These are phyloP conservation scores for Hyla sarda DNA, from an alignment of 2,113 vertebrate genomes.

Conservation along the genomic window DNA sequence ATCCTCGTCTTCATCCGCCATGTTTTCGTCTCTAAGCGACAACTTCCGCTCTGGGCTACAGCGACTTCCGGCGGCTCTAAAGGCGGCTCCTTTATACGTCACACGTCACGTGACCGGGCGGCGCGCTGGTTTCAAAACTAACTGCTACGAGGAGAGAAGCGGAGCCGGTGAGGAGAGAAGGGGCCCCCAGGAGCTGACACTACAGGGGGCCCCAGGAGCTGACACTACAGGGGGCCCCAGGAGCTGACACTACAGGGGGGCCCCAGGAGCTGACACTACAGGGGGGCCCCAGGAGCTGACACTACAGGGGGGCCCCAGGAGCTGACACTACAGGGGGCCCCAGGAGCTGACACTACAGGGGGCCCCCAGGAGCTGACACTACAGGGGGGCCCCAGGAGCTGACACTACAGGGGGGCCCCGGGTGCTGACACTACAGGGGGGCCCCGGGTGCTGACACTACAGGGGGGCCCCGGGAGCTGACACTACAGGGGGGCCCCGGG, in stretches of 20 bases:
- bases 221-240: too few species aligned
- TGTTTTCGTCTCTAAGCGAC: background rate
- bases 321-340: too few species aligned
- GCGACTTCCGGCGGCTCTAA: background rate
- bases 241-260: too few species aligned
- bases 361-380: background rate
- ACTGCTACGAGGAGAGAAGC: background rate
- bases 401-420: background rate
- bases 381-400: background rate
- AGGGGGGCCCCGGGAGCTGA: background rate
- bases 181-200: too few species aligned
- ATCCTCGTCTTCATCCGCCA: slow-evolving; percentile 74
- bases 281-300: background rate
- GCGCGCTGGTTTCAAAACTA: slow-evolving; percentile 35
- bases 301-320: too few species aligned
- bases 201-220: too few species aligned
- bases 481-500: background rate
- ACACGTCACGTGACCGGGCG: background rate
- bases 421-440: too few species aligned
- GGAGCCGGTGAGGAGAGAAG: background rate
- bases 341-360: background rate
- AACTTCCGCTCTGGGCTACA: background rate
- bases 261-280: background rate
- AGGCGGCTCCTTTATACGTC: background rate
- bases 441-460: too few species aligned